phyloP scores from a whole-genome alignment of 2,888 invertebrate species.

The Xestia sexstrigata region DNA sequence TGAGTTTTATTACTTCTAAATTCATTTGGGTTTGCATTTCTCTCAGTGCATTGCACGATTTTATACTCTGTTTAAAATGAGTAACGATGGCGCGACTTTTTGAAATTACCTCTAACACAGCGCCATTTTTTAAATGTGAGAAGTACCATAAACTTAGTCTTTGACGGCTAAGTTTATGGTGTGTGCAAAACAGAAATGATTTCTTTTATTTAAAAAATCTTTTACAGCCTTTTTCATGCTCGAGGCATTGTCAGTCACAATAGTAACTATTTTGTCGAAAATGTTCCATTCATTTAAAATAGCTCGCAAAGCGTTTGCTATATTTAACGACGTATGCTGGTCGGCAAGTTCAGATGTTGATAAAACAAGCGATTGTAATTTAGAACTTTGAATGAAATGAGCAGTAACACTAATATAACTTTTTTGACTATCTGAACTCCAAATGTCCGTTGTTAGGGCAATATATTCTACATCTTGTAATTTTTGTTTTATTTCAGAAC shows the following conservation, averaged over 20 bases:
- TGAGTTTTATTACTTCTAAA: slow-evolving; percentile 56
- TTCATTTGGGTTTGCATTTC: slow-evolving; percentile 55
- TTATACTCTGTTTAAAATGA: slow-evolving; percentile 55
- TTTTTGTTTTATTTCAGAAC: slow-evolving; percentile 30
- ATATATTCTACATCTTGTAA: slow-evolving; percentile 26
- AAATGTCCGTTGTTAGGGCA: slow-evolving; percentile 16
- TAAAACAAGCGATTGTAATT: slow-evolving; percentile 26
- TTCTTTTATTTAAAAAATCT: slow-evolving; percentile 43
- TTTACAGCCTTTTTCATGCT: slow-evolving; percentile 31
- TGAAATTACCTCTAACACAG: slow-evolving; percentile 13
- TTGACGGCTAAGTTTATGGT: slow-evolving; percentile 57
- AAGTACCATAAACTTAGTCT: too few relatives aligned
- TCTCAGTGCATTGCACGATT: slow-evolving; percentile 25
- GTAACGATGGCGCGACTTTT: slow-evolving; percentile 56
- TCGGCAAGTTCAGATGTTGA: slow-evolving; percentile 30
- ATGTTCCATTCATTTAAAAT: slow-evolving; percentile 28
- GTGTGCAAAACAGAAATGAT: slow-evolving; percentile 60
- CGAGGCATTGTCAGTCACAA: slow-evolving; percentile 31
- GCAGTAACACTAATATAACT: slow-evolving; percentile 20
- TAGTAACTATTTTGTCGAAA: slow-evolving; percentile 27
- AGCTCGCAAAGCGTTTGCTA: slow-evolving; percentile 26
- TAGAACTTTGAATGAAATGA: slow-evolving; percentile 15
- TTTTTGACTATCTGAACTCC: slow-evolving; percentile 22
- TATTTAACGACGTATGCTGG: slow-evolving; percentile 34
- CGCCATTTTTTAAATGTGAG: slow-evolving; percentile 13